These are phyloP conservation scores for Phocides pigmalion DNA, from an alignment of 1,140 invertebrate species.

Conservation along the genomic window DNA sequence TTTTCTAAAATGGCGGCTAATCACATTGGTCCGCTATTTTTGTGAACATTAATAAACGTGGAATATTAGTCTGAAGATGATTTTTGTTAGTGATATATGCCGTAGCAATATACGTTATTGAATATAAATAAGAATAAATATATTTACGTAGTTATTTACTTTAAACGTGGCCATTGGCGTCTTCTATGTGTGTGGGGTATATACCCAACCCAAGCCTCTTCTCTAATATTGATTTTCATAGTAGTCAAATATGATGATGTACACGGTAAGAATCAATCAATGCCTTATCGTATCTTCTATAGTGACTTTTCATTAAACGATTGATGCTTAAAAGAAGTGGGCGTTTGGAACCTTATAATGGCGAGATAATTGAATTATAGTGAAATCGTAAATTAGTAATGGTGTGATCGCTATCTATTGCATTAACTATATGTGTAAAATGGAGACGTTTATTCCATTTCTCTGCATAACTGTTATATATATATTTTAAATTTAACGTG, in stretches of 20 bases:
- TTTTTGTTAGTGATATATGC: neutral
- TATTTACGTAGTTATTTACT: neutral
- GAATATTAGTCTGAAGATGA: neutral
- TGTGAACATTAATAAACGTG: conserved; percentile 19
- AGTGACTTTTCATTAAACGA: neutral
- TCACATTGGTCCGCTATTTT: conserved; percentile 45
- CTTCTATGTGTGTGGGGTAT: conserved; percentile 22
- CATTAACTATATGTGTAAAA: neutral
- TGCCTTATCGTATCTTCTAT: neutral
- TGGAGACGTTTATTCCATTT: neutral
- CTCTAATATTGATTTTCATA: conserved; percentile 53
- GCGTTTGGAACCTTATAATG: too few relatives aligned
- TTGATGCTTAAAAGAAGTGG: neutral
- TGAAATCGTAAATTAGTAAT: too few relatives aligned
- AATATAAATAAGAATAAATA: neutral
- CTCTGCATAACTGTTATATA: neutral
- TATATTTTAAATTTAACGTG: neutral
- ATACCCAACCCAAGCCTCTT: conserved; percentile 41
- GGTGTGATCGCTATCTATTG: too few relatives aligned
- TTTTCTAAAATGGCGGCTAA: conserved; percentile 52
- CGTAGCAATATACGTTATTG: neutral
- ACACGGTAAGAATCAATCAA: conserved; percentile 59
- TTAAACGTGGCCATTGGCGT: neutral
- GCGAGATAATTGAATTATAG: too few relatives aligned
- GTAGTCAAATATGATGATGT: conserved; percentile 70